Percentiles rank a stretch among this genome's conserved stretches.
Evolutionary conservation across 1,140 invertebrate species (phyloP).

Genomic region (Aethina tumida): DNA sequence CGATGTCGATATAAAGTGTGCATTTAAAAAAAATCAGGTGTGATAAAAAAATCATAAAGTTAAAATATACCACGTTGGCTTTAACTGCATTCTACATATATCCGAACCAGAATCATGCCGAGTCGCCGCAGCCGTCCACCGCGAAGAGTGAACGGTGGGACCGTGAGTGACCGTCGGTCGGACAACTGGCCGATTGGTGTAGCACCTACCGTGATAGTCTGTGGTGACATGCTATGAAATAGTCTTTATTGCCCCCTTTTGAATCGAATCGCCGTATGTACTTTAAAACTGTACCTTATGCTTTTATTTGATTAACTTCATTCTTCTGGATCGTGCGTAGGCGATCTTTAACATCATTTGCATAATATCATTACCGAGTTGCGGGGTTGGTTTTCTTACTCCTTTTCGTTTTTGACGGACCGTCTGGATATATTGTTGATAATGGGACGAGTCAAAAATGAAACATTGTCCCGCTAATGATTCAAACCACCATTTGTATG

Average conservation of each 20-base stretch:
- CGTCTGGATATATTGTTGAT: too few species aligned
- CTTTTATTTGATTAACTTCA: constrained; percentile 24
- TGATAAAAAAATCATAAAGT: constrained; percentile 27
- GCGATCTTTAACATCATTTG: too few species aligned
- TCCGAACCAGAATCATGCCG: constrained; percentile 27
- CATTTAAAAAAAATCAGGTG: constrained; percentile 23
- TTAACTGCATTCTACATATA: constrained; percentile 31
- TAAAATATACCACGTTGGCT: constrained; percentile 31
- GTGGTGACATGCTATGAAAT: constrained; percentile 34
- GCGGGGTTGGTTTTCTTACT: too few species aligned
- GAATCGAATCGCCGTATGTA: constrained; percentile 30
- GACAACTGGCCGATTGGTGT: constrained; percentile 16
- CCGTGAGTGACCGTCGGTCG: constrained; percentile 1
- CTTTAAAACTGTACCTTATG: constrained; percentile 22
- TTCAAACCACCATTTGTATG: too few species aligned
- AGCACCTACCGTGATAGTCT: constrained; percentile 32
- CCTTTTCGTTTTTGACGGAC: too few species aligned
- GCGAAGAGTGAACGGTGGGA: constrained; percentile 1
- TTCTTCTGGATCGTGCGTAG: constrained; percentile 16
- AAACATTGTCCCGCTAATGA: too few species aligned
- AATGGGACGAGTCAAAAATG: too few species aligned
- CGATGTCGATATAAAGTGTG: constrained; percentile 11
- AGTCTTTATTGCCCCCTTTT: constrained; percentile 30
- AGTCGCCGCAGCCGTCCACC: constrained; percentile 15
- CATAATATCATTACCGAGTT: too few species aligned